Percentiles rank a stretch among this genome's conserved stretches.
These are phyloP conservation scores for Lophura nycthemera DNA, from an alignment of 2,113 vertebrate genomes.

Conservation along the genomic window DNA sequence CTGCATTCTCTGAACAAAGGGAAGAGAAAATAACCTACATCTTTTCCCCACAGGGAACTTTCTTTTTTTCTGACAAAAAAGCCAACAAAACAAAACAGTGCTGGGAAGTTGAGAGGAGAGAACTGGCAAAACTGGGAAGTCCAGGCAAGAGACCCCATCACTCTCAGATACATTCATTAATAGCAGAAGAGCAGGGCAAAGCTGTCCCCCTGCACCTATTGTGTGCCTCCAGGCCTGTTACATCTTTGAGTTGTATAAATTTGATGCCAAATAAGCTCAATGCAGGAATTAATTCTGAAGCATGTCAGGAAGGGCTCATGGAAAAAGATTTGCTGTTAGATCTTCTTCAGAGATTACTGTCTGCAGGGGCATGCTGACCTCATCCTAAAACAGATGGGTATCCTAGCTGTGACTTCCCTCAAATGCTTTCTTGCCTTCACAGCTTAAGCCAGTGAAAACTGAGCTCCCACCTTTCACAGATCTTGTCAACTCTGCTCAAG, in stretches of 20 bases:
- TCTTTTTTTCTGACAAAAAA: background rate
- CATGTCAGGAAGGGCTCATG: rapidly evolving
- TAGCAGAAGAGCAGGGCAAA: rapidly evolving
- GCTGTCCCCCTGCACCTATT: background rate
- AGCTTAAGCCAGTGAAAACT: background rate
- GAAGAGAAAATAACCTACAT: background rate
- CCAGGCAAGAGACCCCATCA: background rate
- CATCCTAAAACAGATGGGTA: background rate
- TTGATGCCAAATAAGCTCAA: rapidly evolving
- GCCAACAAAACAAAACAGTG: rapidly evolving
- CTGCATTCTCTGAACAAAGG: background rate
- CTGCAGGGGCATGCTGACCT: background rate
- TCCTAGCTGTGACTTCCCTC: background rate
- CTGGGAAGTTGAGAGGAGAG: background rate
- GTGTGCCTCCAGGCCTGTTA: rapidly evolving
- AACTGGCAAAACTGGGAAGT: background rate
- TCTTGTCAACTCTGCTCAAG: rapidly evolving
- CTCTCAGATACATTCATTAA: background rate
- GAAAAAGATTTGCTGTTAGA: background rate
- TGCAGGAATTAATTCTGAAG: background rate
- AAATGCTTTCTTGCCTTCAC: background rate
- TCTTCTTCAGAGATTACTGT: background rate
- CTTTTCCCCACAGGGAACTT: background rate
- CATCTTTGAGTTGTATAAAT: rapidly evolving
- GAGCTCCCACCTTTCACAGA: background rate